Evolutionary conservation across 2,888 invertebrate genomes (phyloP), one percentile per base, ranked within the genome.

Genomic region (Cheilosia scutellata): DNA sequence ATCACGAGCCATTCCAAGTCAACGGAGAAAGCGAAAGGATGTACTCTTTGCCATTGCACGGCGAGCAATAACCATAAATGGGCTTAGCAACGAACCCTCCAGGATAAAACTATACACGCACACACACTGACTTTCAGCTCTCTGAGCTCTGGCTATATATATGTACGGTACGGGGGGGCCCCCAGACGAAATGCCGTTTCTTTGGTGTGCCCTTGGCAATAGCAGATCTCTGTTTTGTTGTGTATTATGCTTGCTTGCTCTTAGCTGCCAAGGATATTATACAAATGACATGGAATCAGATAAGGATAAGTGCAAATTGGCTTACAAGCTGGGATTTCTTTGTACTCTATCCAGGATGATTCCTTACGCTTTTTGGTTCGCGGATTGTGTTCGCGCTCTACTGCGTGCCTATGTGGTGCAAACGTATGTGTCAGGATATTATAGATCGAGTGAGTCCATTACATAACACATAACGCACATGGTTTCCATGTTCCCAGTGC

Each of bases 231-330:
- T 37, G 40, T 60, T 11, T 77, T 27, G 63, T 13, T 71, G 44
- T 29, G 44, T 47, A 27, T n/a, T 37, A 37, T 78, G 60, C 71
- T 40, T 44, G 71, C 58, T 37, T 9, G 68, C 63, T 72, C 44
- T 78, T 74, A 68, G 62, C 60, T 70, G 47, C 53, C 89, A 89
- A 90, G 90, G 88, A 89, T 91, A 92, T 91, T 91, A 91, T 90
- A 92, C 92, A 92, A 92, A 92, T 92, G 92, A 90, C 91, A 92
- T 89, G 91, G 92, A 91, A 92, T 92, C 90, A 92, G 91, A 91
- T 91, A 92, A 92, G 92, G 91, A 91, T 92, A 91, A 91, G 92
- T 92, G 92, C 92, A 92, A 92, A 92, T 92, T 92, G 92, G 92
- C 91, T 92, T 92, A 92, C 91, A 92, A 92, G 91, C 91, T 90